phyloP scores from a whole-genome alignment of 2,113 vertebrate genomes.

The Tychaedon coryphoeus region DNA sequence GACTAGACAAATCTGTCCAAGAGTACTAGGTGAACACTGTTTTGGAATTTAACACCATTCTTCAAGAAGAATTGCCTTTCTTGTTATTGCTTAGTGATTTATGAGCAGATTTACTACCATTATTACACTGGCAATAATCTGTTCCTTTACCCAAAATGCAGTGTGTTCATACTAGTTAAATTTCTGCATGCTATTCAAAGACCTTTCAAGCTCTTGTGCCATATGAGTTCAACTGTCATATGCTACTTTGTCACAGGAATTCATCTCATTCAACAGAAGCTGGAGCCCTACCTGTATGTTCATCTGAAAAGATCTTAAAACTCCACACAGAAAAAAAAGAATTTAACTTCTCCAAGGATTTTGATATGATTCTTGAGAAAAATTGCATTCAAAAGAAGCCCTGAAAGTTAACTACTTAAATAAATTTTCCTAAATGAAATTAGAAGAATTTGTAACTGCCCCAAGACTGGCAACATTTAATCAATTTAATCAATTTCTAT shows the following conservation, averaged over 20 bases:
- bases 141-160: not conserved
- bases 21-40: not conserved
- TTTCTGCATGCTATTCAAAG: not conserved
- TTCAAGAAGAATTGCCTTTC: not conserved
- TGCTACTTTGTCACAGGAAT: not conserved
- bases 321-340: not conserved
- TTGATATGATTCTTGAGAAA: not conserved
- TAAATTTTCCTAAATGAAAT: not conserved
- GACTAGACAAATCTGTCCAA: not conserved
- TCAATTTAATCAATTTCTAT: not conserved
- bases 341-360: not conserved
- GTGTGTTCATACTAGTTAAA: not conserved
- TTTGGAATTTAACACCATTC: not conserved
- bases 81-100: not conserved
- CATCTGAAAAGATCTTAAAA: not conserved
- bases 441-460: not conserved
- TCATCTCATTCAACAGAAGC: not conserved
- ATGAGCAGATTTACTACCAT: not conserved
- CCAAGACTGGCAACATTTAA: not conserved
- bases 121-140: not conserved
- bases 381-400: not conserved
- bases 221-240: not conserved
- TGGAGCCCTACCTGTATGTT: not conserved
- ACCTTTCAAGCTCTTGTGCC: not conserved
- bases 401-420: not conserved